Conservation (phyloP, 1,140 invertebrate genomes). For the Metopolophium dirhodum region DNA sequence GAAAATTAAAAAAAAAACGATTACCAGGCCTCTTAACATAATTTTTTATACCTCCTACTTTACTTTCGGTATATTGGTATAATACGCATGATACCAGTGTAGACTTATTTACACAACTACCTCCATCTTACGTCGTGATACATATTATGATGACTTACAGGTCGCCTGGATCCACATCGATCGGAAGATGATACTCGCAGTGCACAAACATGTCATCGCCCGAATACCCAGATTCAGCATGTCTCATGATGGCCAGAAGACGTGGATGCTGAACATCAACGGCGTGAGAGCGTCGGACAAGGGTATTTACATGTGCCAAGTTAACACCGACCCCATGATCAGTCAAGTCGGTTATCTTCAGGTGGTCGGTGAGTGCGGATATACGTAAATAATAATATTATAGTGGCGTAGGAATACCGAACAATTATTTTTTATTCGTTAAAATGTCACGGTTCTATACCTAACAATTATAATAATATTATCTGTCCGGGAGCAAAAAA, state of each 20-base stretch:
- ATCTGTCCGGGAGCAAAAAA: not conserved
- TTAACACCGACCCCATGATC: constrained; percentile 95
- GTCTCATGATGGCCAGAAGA: constrained; percentile 90
- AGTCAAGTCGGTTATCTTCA: constrained; percentile 92
- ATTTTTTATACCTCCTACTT: not conserved
- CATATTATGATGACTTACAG: constrained; percentile 64
- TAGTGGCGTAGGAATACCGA: not conserved
- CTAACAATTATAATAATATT: not conserved
- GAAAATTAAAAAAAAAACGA: too few relatives aligned
- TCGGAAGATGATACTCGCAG: constrained; percentile 90
- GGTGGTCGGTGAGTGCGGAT: constrained; percentile 82
- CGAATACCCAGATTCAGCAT: constrained; percentile 85
- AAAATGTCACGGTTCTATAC: not conserved
- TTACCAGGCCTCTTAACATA: not conserved
- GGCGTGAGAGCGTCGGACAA: constrained; percentile 87
- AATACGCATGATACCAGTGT: not conserved
- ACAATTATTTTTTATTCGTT: not conserved
- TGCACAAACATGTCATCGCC: constrained; percentile 88
- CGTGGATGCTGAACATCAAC: constrained; percentile 88
- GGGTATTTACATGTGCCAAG: constrained; percentile 91
- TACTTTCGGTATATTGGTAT: not conserved
- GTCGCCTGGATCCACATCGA: constrained; percentile 94
- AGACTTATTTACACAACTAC: not conserved
- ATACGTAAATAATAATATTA: too few relatives aligned
- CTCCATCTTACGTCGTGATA: too few relatives aligned